These are phyloP conservation scores for Falco columbarius DNA, from an alignment of 2,797 vertebrate genomes.

Conservation along the genomic window DNA sequence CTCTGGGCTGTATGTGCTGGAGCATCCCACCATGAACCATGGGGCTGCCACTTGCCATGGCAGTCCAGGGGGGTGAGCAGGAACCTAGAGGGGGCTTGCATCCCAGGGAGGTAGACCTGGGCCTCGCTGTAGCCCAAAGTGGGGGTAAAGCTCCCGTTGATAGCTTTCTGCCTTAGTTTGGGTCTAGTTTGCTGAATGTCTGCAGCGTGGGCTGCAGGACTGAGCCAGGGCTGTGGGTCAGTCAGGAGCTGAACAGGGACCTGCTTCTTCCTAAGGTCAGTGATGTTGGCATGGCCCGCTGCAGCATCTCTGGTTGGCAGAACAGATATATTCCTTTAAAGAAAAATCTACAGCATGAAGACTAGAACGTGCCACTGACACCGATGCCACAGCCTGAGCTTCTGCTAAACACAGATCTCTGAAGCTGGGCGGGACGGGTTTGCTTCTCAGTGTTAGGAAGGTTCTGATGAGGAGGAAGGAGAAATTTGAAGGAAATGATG, in stretches of 20 bases:
- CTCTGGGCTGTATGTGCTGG: background rate
- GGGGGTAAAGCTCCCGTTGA: background rate
- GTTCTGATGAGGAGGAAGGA: background rate
- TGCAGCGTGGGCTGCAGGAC: background rate
- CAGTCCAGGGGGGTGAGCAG: background rate
- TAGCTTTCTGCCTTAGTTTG: background rate
- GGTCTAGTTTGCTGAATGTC: background rate
- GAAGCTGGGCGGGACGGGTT: background rate
- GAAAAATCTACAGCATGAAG: background rate
- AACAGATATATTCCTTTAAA: background rate
- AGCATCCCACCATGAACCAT: background rate
- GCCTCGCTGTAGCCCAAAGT: background rate
- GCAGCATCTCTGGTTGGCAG: background rate
- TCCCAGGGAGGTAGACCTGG: too few species aligned
- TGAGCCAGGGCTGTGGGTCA: background rate
- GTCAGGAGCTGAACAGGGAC: background rate
- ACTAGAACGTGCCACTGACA: background rate
- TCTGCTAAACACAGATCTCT: background rate
- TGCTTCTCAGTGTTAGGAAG: background rate
- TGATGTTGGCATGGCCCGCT: background rate
- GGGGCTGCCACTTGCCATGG: background rate
- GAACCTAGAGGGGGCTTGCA: background rate
- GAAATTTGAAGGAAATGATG: background rate
- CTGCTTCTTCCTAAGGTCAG: background rate
- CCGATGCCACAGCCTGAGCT: background rate